Evolutionary conservation across 2,797 vertebrate genomes (phyloP).

Genomic region (Melanogrammus aeglefinus): DNA sequence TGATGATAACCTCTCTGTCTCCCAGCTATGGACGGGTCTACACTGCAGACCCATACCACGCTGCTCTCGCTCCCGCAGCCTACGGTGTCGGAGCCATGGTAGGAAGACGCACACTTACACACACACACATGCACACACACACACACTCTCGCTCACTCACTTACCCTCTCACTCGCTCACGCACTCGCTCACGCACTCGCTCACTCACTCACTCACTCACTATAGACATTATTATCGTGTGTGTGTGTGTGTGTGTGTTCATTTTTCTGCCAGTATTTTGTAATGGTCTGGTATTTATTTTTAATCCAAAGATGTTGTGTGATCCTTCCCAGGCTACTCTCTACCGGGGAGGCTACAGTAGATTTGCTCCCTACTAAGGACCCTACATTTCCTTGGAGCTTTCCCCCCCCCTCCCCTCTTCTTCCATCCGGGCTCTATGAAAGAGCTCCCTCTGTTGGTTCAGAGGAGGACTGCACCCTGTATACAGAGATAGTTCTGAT

Average conservation of each 20-base stretch:
- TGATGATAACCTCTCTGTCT: conserved; percentile 5
- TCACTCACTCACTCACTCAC: background rate
- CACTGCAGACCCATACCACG: conserved; percentile 96
- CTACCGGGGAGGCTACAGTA: conserved; percentile 99
- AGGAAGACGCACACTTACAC: conserved; percentile 7
- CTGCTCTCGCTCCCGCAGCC: conserved; percentile 91
- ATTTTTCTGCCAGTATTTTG: background rate
- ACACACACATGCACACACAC: background rate
- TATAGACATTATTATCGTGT: background rate
- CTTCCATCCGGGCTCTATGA: conserved; percentile 62
- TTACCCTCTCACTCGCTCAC: background rate
- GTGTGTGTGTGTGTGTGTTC: too few relatives aligned
- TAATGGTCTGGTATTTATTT: background rate
- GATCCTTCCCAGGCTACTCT: conserved; percentile 85
- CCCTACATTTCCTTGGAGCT: conserved; percentile 65
- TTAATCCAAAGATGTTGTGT: conserved; percentile 14
- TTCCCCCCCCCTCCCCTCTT: conserved; percentile 28
- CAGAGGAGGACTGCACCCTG: conserved; percentile 65
- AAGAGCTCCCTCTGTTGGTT: conserved; percentile 69
- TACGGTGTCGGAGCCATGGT: conserved; percentile 99
- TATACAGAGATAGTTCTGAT: conserved; percentile 66
- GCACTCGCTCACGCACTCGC: background rate
- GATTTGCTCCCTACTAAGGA: conserved; percentile 96
- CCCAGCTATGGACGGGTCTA: conserved; percentile 95
- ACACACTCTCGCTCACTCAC: background rate